Evolutionary conservation across 2,113 vertebrate genomes (phyloP).

Genomic region (Vanacampus margaritifer): DNA sequence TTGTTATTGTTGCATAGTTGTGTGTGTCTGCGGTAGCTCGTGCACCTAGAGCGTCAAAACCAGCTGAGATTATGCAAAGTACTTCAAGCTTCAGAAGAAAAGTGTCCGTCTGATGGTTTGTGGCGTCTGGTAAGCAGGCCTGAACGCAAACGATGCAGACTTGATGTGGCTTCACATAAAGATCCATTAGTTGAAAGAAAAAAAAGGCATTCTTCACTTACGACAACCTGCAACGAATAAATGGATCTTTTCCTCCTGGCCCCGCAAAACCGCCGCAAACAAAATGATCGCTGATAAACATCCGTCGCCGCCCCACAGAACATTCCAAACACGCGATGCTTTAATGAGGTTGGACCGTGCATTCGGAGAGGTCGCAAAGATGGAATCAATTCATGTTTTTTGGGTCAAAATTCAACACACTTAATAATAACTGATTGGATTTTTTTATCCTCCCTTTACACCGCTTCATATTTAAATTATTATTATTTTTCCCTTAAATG

Average conservation of each 20-base stretch:
- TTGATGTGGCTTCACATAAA: constrained; percentile 31
- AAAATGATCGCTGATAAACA: neutral
- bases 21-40: too few species aligned
- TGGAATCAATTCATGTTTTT: too few species aligned
- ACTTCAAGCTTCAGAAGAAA: neutral
- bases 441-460: too few species aligned
- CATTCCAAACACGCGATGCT: constrained; percentile 6
- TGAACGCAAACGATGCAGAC: neutral
- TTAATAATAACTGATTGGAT: too few species aligned
- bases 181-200: constrained; percentile 12
- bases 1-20: too few species aligned
- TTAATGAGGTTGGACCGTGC: constrained; percentile 13
- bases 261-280: neutral
- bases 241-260: constrained; percentile 23
- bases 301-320: neutral
- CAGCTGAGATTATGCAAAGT: too few species aligned
- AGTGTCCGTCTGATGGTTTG: neutral
- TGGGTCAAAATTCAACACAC: too few species aligned
- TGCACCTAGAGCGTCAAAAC: too few species aligned
- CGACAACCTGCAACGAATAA: constrained; percentile 24
- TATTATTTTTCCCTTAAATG: too few species aligned
- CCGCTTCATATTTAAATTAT: too few species aligned
- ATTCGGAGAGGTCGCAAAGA: too few species aligned
- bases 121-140: constrained; percentile 31
- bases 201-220: neutral